These are phyloP conservation scores for Taenioides sp. DNA, from an alignment of 2,797 vertebrate genomes.

Conservation along the genomic window DNA sequence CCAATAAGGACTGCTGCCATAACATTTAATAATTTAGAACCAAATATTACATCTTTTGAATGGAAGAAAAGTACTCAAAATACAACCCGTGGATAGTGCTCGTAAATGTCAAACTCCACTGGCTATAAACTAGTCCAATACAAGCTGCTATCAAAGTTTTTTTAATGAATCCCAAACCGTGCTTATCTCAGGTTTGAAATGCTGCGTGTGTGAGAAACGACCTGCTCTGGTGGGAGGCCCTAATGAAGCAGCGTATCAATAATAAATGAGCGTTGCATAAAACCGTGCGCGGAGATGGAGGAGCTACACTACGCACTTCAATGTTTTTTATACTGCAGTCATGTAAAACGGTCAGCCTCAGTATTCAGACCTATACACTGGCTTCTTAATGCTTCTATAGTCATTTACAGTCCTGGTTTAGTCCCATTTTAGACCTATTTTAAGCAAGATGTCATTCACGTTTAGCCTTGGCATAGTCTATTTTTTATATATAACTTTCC, in stretches of 20 bases:
- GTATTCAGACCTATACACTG: not conserved
- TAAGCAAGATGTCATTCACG: no score
- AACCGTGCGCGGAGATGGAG: not conserved
- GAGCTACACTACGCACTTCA: not conserved
- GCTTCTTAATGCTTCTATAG: not conserved
- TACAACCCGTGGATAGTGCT: no score
- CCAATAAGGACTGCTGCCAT: no score
- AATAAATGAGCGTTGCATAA: slow-evolving; percentile 18
- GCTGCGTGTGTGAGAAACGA: not conserved
- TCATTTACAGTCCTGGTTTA: not conserved
- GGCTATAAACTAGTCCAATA: not conserved
- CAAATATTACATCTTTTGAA: no score
- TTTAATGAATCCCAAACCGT: not conserved
- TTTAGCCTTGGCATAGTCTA: not conserved
- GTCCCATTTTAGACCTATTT: not conserved
- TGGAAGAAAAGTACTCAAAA: no score
- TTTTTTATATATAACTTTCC: no score
- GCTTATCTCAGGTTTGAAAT: not conserved
- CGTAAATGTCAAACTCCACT: no score
- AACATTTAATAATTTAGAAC: no score
- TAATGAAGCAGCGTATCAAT: slow-evolving; percentile 11
- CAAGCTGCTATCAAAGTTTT: not conserved
- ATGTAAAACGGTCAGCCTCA: not conserved
- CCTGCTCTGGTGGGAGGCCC: slow-evolving; percentile 5
- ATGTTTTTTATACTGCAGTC: not conserved